Base-by-base conservation (phyloP, 2,888 invertebrate species). In the Portevinia maculata region DNA sequence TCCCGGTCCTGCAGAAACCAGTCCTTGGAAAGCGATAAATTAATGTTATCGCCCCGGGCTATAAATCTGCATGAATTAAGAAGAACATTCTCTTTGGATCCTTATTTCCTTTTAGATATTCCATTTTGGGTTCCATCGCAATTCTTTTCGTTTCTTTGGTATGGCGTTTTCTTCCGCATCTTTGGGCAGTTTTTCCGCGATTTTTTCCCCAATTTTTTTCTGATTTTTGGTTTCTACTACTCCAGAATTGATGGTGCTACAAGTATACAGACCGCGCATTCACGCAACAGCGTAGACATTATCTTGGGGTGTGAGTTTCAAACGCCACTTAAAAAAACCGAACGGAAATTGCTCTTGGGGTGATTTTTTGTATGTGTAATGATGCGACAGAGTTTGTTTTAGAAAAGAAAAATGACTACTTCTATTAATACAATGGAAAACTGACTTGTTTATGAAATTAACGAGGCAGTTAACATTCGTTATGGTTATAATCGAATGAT, bases 31-130 rank as follows among this genome's bases (percentile, higher is more conserved):
- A 78, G 84, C 86, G 86, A 87, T 87, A 87, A 87, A 87, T 87
- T 86, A 87, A 85, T 86, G 86, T 87, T 87, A 87, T 87, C 87
- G 86, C 87, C 85, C 55, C 60, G 67, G 85, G 87, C 87, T 84
- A 87, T 87, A 87, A 87, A 87, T 87, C 87, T 87, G 86, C 86
- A 86, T 86, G 86, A 86, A 86, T 86, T 86, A 85, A 85, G 85
- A 85, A 85, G 76, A 83, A 84, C 83, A 78, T 83, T 83, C 73
- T 78, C 83, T 83, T 84, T 52, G 62, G 73, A 74, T 84, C 74
- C 74, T 84, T 84, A 79, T 84, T 84, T 84, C 74, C 74, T 84
- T 79, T 79, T 79, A 83, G 78, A 78, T 83, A 73, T 78, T 83
- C 71, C 74, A 52, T 78, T 79, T 84, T 79, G 64, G 71, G 39